These are phyloP conservation scores for Galagoides demidoff DNA, from an alignment of 2,797 vertebrate genomes.

Conservation along the genomic window DNA sequence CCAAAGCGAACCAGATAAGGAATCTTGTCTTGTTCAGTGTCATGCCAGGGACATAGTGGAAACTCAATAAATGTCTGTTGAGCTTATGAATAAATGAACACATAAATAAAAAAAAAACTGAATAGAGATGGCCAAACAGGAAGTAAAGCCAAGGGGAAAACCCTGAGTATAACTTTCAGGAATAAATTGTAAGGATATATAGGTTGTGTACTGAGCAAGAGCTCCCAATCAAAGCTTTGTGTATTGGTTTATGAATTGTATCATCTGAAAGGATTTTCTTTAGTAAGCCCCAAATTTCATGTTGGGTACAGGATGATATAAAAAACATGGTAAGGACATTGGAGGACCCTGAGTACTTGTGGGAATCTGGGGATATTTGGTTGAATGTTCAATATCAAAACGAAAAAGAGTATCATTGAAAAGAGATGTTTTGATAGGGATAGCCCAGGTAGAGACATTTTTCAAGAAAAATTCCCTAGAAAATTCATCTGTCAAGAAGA, in stretches of 20 bases:
- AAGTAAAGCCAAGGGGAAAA: background rate
- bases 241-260: background rate
- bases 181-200: background rate
- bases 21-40: background rate
- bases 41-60: background rate
- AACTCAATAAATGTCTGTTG: background rate
- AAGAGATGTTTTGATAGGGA: background rate
- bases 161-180: background rate
- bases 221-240: background rate
- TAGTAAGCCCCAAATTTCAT: background rate
- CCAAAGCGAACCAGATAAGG: background rate
- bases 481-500: conserved; percentile 61
- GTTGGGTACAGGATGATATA: background rate
- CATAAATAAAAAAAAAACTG: background rate
- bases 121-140: background rate
- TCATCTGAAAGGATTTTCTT: background rate
- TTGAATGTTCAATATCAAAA: background rate
- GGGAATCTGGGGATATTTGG: background rate
- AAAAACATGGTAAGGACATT: background rate
- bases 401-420: background rate
- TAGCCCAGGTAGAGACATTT: background rate
- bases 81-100: background rate
- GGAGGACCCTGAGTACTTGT: background rate
- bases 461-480: background rate
- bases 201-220: background rate